A percentile compares a stretch with the other conserved stretches of the same genome.
Conservation (phyloP, 1,140 invertebrate genomes). For the Rhopalosiphum maidis region DNA sequence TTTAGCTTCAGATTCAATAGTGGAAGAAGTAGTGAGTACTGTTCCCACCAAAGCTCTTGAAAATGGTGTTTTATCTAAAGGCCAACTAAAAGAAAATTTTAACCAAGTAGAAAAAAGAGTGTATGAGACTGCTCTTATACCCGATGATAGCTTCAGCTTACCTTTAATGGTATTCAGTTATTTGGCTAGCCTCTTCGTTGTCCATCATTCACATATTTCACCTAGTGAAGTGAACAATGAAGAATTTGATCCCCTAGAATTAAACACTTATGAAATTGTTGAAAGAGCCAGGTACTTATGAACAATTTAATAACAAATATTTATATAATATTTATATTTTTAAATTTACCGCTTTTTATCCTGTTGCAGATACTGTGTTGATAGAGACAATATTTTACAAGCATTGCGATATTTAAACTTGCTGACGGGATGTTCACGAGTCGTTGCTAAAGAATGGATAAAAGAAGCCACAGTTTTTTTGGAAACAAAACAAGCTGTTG, state of each 20-base stretch:
- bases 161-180: slow-evolving; percentile 87
- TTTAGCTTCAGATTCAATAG: not conserved
- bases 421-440: slow-evolving; percentile 81
- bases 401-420: slow-evolving; percentile 90
- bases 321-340: not conserved
- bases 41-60: slow-evolving; percentile 80
- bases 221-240: slow-evolving; percentile 74
- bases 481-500: slow-evolving; percentile 89
- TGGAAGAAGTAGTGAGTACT: slow-evolving; percentile 61
- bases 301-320: not conserved
- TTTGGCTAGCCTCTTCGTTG: slow-evolving; percentile 77
- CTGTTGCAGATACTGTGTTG: slow-evolving; percentile 77
- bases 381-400: slow-evolving; percentile 82
- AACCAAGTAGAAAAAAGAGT: slow-evolving; percentile 68
- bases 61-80: slow-evolving; percentile 85
- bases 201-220: slow-evolving; percentile 72
- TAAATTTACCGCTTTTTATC: not conserved
- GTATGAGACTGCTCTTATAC: slow-evolving; percentile 59
- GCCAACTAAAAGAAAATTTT: slow-evolving; percentile 83
- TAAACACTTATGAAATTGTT: slow-evolving; percentile 87
- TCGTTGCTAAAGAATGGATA: slow-evolving; percentile 86
- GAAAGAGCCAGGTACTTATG: slow-evolving; percentile 77
- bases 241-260: slow-evolving; percentile 69
- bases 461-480: slow-evolving; percentile 81
- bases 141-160: slow-evolving; percentile 72